These are phyloP conservation scores for Hemistola chrysoprasaria DNA, from an alignment of 2,888 invertebrate species.

Conservation along the genomic window DNA sequence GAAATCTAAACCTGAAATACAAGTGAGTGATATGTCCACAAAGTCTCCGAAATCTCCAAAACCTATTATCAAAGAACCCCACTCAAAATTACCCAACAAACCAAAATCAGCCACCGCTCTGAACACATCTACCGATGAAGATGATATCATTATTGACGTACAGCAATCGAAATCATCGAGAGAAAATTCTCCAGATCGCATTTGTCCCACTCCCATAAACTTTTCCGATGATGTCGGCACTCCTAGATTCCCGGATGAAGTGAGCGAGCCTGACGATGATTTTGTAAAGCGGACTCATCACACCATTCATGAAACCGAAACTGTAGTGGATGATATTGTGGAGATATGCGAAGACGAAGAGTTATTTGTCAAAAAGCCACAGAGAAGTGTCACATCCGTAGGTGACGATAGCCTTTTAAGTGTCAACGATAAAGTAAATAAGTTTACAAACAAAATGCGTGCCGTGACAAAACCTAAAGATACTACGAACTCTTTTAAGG, in stretches of 20 bases:
- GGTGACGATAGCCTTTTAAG: constrained; percentile 78
- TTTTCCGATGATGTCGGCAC: constrained; percentile 82
- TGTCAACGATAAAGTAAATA: constrained; percentile 82
- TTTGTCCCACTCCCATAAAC: constrained; percentile 85
- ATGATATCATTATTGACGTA: constrained; percentile 85
- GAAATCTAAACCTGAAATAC: constrained; percentile 76
- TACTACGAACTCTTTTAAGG: constrained; percentile 48
- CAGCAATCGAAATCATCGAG: constrained; percentile 88
- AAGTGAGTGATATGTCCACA: constrained; percentile 59
- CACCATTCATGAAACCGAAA: constrained; percentile 82
- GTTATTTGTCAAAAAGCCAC: constrained; percentile 60
- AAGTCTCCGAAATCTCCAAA: constrained; percentile 55
- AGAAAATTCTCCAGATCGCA: constrained; percentile 88
- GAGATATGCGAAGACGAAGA: constrained; percentile 80
- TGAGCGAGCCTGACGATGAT: constrained; percentile 88
- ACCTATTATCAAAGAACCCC: constrained; percentile 47
- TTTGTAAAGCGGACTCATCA: constrained; percentile 60
- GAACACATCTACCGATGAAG: constrained; percentile 77
- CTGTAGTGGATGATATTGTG: constrained; percentile 81
- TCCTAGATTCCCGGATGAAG: constrained; percentile 88
- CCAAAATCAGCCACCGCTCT: constrained; percentile 77
- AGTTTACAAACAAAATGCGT: constrained; percentile 69
- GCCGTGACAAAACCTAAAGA: constrained; percentile 54
- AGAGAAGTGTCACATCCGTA: constrained; percentile 57
- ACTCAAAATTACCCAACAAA: constrained; percentile 60